Evolutionary conservation across 2,888 invertebrate genomes (phyloP).

Genomic region (Megastigmus dorsalis): DNA sequence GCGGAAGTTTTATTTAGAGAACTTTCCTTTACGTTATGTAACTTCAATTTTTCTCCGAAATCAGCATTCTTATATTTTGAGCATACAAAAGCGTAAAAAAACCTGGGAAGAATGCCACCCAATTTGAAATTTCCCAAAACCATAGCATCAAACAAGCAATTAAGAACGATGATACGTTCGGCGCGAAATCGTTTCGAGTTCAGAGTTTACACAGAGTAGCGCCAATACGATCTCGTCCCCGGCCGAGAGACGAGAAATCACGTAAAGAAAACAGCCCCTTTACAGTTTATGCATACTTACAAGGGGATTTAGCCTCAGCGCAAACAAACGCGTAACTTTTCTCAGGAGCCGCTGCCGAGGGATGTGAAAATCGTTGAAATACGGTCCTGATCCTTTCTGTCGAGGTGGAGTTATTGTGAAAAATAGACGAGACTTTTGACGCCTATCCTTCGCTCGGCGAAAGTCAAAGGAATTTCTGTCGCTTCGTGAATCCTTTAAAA

Average conservation of each 20-base stretch:
- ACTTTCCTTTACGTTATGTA: no score
- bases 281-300: not conserved
- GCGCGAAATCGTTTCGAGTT: not conserved
- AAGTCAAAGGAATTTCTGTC: conserved; percentile 20
- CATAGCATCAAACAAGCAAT: conserved; percentile 31
- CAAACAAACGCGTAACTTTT: conserved; percentile 35
- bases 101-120: conserved; percentile 1
- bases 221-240: no score
- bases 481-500: conserved; percentile 28
- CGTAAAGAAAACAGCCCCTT: conserved; percentile 35
- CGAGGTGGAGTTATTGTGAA: not conserved
- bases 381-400: not conserved
- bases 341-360: not conserved
- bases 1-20: no score
- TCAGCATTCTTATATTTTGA: no score
- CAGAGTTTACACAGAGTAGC: not conserved
- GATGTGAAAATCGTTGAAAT: not conserved
- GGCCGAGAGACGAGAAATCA: no score
- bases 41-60: no score
- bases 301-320: not conserved
- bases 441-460: not conserved
- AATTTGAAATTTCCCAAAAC: not conserved
- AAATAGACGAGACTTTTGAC: not conserved
- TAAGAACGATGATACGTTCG: conserved; percentile 28
- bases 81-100: not conserved